phyloP scores from a whole-genome alignment of 2,888 invertebrate genomes.

The Pteria penguin region DNA sequence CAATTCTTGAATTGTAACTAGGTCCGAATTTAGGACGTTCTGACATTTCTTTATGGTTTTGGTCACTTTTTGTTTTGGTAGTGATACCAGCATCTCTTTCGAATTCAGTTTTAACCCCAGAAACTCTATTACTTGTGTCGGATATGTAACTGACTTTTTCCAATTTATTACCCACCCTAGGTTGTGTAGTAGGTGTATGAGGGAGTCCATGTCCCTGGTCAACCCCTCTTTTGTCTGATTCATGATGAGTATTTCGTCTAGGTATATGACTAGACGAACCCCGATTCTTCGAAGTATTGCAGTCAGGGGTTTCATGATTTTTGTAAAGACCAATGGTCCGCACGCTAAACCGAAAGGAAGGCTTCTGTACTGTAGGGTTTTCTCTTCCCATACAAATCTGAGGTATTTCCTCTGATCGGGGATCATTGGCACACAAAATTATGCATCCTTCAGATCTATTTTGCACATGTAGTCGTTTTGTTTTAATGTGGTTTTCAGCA shows the following conservation, averaged over 20 bases:
- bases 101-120: constrained; percentile 2
- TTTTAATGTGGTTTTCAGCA: neutral
- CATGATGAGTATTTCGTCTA: constrained; percentile 36
- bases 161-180: neutral
- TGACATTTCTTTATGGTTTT: neutral
- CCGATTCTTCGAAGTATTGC: constrained; percentile 24
- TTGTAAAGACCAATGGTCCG: constrained; percentile 20
- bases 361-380: constrained; percentile 7
- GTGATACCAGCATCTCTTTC: neutral
- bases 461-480: constrained; percentile 22
- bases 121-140: constrained; percentile 4
- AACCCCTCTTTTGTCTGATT: constrained; percentile 7
- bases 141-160: neutral
- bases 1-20: neutral
- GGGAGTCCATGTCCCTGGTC: neutral
- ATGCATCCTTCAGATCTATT: constrained; percentile 29
- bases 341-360: constrained; percentile 29
- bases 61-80: neutral
- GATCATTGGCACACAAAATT: constrained; percentile 15
- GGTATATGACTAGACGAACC: constrained; percentile 27
- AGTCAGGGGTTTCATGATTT: constrained; percentile 35
- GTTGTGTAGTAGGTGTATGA: neutral
- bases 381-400: neutral
- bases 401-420: constrained; percentile 18
- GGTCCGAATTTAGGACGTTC: neutral